Base-by-base conservation (phyloP, 1,140 invertebrate species). In the Drosophila rhopaloa region DNA sequence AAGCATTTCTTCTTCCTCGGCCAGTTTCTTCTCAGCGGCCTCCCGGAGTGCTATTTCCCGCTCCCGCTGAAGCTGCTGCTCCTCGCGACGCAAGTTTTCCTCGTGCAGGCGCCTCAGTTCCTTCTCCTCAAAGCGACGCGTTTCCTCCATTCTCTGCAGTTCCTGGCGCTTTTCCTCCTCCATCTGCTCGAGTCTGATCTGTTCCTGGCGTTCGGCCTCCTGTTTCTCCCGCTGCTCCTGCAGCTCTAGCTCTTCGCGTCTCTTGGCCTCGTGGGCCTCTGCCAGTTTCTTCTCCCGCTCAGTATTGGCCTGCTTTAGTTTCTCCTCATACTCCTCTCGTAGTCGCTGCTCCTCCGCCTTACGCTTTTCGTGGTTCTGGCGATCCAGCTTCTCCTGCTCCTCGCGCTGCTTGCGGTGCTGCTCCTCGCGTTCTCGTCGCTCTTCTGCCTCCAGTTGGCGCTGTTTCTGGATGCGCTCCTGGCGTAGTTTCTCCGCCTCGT, bases 121-220 rank as follows among this genome's bases (percentile, higher is more conserved):
- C 19, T 74, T 68, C 59, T 80, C 43, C 51, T 92, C 89, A 10
- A 90, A 80, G 27, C 43, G 55, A n/a, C 71, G 75, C 16, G 76
- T 54, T 41, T 90, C 85, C 53, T 92, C 91, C 3, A 92, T 11
- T 2, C 78, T 66, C 44, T 78, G 16, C 27, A 92, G 51, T 14
- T 84, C 62, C 10, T 27, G 37, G 1, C 90, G 90, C 50, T 88
- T 81, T 57, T 92, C 88, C 37, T 91, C 90, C 43, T 91, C 90
- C 47, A 89, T 60, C 14, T 82, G 76, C 14, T 91, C 70, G 32
- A 72, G 79, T 5, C 59, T 58, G 6, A 90, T 79, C 51, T 91
- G 68, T 53, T 88, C 78, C 32, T 74, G 84, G 0, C 89, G 82
- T 24, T 74, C 73, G 13, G 70, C 71, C 40, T 92, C 89, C 55